A percentile compares a stretch with the other conserved stretches of the same genome.
Conservation (phyloP, 2,113 vertebrate species). For the Crotalus viridis region DNA sequence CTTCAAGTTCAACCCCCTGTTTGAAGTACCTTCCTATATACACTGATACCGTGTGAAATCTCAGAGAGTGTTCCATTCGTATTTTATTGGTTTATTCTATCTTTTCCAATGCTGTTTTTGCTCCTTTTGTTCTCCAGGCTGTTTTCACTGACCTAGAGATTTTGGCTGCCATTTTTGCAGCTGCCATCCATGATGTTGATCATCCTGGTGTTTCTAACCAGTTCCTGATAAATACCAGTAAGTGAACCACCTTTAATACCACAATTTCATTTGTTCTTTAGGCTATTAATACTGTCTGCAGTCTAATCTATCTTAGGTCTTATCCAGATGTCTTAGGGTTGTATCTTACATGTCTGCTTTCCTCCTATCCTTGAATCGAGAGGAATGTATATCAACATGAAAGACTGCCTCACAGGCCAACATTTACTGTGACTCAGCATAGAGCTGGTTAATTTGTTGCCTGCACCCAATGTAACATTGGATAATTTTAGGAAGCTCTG, state of each 20-base stretch:
- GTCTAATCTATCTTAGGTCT: neutral
- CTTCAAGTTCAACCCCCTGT: neutral
- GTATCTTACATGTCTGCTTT: neutral
- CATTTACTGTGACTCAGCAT: neutral
- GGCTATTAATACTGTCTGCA: neutral
- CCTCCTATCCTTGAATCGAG: neutral
- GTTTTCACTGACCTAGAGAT: slow-evolving; percentile 92
- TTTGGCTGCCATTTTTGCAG: slow-evolving; percentile 87
- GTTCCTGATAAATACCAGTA: slow-evolving; percentile 95
- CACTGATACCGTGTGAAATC: neutral
- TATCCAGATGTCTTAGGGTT: neutral
- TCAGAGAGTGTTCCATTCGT: neutral
- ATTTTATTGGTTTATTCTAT: neutral
- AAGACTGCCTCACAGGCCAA: neutral
- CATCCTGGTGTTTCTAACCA: slow-evolving; percentile 92
- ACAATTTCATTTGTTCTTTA: neutral
- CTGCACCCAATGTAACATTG: neutral
- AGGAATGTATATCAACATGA: neutral
- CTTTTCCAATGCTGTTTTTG: neutral
- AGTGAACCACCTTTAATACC: slow-evolving; percentile 54
- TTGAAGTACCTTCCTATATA: neutral
- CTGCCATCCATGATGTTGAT: slow-evolving; percentile 90
- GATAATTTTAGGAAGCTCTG: neutral
- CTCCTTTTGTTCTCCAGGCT: slow-evolving; percentile 63
- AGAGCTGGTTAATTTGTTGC: neutral